These are phyloP conservation scores for Xerus rutilus DNA, from an alignment of 2,797 vertebrate genomes.

Conservation along the genomic window DNA sequence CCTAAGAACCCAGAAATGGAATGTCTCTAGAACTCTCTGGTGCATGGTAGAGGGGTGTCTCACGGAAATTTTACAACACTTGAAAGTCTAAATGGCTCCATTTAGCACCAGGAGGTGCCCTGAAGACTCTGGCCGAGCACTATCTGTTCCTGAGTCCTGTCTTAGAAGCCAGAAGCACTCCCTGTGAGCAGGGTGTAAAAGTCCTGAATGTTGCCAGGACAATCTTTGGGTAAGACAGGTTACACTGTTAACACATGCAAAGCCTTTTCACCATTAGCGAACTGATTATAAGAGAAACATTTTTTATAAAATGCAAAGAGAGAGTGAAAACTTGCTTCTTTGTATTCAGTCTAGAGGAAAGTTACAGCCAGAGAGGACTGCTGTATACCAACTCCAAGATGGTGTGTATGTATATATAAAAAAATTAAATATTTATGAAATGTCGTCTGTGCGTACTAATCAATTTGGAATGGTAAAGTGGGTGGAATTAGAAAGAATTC, in stretches of 20 bases:
- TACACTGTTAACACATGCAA: neutral
- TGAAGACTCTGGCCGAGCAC: neutral
- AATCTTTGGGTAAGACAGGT: neutral
- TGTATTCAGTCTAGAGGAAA: neutral
- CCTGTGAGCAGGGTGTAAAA: neutral
- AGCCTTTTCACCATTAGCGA: neutral
- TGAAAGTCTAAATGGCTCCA: neutral
- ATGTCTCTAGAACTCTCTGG: neutral
- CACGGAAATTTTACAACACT: neutral
- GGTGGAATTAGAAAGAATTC: neutral
- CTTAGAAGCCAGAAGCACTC: neutral
- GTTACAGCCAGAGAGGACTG: neutral
- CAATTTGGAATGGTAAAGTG: slow-evolving; percentile 36
- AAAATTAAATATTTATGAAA: slow-evolving; percentile 19
- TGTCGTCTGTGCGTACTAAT: neutral
- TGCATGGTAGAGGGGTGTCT: neutral
- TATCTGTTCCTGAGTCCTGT: neutral
- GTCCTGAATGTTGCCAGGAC: neutral
- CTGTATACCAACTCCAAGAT: neutral
- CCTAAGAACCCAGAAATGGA: neutral
- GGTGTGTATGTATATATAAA: neutral
- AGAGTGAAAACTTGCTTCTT: neutral
- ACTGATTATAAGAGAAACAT: neutral
- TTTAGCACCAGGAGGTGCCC: neutral
- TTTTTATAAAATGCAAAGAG: slow-evolving; percentile 11